Evolutionary conservation across 2,888 invertebrate genomes (phyloP).

Genomic region (Chouioia cunea): DNA sequence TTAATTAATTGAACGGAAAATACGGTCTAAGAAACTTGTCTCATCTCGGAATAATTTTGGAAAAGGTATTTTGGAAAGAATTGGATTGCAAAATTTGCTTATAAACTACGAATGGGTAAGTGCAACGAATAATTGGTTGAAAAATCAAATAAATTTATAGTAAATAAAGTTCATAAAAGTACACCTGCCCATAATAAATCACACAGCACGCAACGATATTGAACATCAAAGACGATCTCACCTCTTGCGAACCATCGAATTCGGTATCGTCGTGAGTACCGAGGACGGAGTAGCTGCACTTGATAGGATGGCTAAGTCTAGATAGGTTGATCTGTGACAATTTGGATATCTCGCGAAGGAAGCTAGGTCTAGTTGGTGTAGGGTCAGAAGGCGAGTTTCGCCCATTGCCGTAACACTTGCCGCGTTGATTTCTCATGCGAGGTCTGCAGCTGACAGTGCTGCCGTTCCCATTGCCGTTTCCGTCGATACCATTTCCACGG

Average conservation of each 20-base stretch:
- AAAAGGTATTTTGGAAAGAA: too few relatives aligned
- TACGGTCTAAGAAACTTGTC: too few relatives aligned
- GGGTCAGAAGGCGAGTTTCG: conserved; percentile 68
- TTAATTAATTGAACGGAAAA: too few relatives aligned
- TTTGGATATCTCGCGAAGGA: conserved; percentile 78
- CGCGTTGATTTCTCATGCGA: conserved; percentile 27
- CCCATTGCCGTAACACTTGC: conserved; percentile 59
- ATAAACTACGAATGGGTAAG: too few relatives aligned
- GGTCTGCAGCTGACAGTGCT: not conserved
- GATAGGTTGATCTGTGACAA: conserved; percentile 80
- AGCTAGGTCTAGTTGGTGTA: conserved; percentile 67
- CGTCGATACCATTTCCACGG: conserved; percentile 61
- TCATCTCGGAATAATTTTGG: too few relatives aligned
- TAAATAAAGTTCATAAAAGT: too few relatives aligned
- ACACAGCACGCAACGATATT: too few relatives aligned
- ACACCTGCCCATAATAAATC: too few relatives aligned
- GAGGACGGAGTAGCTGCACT: conserved; percentile 80
- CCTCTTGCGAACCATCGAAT: conserved; percentile 71
- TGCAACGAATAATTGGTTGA: too few relatives aligned
- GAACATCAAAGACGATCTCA: conserved; percentile 32
- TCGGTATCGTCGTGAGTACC: conserved; percentile 77
- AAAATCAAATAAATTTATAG: too few relatives aligned
- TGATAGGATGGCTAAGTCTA: conserved; percentile 73
- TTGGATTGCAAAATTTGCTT: too few relatives aligned
- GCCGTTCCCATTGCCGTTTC: conserved; percentile 51